A percentile compares a stretch with the other conserved stretches of the same genome.
Evolutionary conservation across 2,797 vertebrate genomes (phyloP).

Genomic region (Hemitrygon akajei): DNA sequence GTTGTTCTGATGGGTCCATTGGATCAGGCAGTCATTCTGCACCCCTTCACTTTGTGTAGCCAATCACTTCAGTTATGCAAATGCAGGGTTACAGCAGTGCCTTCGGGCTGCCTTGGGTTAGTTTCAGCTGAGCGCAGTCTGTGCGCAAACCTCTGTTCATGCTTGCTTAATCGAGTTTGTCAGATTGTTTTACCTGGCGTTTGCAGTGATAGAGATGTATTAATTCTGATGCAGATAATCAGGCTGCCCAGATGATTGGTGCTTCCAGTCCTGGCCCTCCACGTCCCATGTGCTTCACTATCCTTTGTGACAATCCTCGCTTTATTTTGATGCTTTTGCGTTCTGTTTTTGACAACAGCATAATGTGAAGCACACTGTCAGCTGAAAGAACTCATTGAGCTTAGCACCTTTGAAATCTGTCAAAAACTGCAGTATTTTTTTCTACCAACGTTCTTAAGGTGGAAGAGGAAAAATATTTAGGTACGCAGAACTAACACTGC

Average conservation of each 20-base stretch:
- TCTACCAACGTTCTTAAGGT: neutral
- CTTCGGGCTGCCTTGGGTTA: slow-evolving; percentile 49
- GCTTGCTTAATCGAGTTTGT: slow-evolving; percentile 56
- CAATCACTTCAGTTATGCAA: slow-evolving; percentile 51
- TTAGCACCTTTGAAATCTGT: neutral
- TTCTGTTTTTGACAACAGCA: neutral
- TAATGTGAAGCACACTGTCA: neutral
- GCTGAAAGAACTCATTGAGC: neutral
- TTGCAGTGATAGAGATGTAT: slow-evolving; percentile 40
- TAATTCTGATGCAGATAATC: slow-evolving; percentile 45
- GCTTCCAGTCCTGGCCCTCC: neutral
- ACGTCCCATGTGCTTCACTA: neutral
- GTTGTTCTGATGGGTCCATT: slow-evolving; percentile 42
- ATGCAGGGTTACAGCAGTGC: slow-evolving; percentile 51
- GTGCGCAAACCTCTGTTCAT: slow-evolving; percentile 52
- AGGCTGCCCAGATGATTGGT: slow-evolving; percentile 35
- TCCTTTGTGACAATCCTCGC: neutral
- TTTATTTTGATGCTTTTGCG: neutral
- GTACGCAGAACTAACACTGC: neutral
- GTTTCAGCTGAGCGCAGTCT: slow-evolving; percentile 43
- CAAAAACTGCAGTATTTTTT: neutral
- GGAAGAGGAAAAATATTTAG: neutral
- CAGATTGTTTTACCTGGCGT: slow-evolving; percentile 52
- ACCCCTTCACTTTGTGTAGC: slow-evolving; percentile 51
- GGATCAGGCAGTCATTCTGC: slow-evolving; percentile 40